A percentile compares a stretch with the other conserved stretches of the same genome.
Conservation (phyloP, 2,797 vertebrate species). For the Sardinella longiceps region DNA sequence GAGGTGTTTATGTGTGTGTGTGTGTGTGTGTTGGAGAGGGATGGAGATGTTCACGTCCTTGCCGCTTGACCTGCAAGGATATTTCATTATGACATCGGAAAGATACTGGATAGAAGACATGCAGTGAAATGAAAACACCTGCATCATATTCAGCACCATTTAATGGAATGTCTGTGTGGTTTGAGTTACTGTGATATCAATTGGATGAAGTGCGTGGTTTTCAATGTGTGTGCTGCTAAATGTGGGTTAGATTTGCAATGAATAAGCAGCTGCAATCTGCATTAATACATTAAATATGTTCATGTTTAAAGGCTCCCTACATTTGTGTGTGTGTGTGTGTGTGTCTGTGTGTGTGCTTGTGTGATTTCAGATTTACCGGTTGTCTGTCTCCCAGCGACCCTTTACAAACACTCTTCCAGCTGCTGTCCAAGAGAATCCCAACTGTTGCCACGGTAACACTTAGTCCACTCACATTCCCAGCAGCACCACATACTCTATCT, state of each 20-base stretch:
- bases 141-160: not conserved
- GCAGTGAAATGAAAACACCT: not conserved
- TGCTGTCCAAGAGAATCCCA: conserved; percentile 86
- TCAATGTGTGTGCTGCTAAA: not conserved
- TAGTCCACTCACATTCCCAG: not conserved
- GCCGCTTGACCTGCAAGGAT: not conserved
- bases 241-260: not conserved
- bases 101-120: too few relatives aligned
- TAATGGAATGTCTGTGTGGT: not conserved
- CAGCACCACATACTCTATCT: too few relatives aligned
- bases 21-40: not conserved
- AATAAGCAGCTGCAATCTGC: not conserved
- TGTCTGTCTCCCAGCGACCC: conserved; percentile 83
- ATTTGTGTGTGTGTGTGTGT: not conserved
- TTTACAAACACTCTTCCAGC: conserved; percentile 90
- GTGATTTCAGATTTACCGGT: conserved; percentile 83
- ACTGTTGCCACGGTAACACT: conserved; percentile 79
- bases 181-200: not conserved
- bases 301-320: not conserved
- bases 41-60: not conserved
- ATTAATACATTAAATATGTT: not conserved
- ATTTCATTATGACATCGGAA: too few relatives aligned
- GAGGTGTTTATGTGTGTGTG: not conserved
- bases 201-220: not conserved
- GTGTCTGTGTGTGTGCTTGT: conserved; percentile 29